Evolutionary conservation across 1,140 invertebrate genomes (phyloP), one percentile per base, ranked within the genome.

Genomic region (Atta texana): DNA sequence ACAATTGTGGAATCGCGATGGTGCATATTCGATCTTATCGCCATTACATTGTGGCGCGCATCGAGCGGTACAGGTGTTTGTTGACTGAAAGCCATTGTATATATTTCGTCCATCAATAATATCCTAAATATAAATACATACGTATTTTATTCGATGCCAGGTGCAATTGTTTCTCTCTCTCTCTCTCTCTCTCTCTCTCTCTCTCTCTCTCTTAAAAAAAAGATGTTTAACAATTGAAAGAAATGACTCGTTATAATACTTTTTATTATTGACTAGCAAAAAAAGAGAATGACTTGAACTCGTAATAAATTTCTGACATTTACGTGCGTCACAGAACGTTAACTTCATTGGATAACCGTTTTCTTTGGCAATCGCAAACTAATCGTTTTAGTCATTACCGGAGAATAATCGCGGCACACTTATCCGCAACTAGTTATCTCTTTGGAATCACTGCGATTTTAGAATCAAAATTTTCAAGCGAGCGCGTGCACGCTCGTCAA

Each of bases 1-100:
- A 49, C 80, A 63, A 63, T 74, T 44, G 80, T 84, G 72, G 28
- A 84, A 84, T 85, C 72, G 72, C 71, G 55, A 89, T 57, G 84
- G 71, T 77, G 88, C 72, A 82, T 63, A 78, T 69, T 80, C 57
- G 88, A 89, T 89, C 63, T 71, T 89, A 89, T 89, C 88, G 39
- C 10, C 18, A 34, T 44, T 44, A 71, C 76, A 57, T 89, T 81
- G 85, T 74, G 53, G 55, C 57, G 55, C 78, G 76, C 31, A 88
- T 88, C 88, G 75, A 18, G 8, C 75, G 24, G 74, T 63, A 86
- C 88, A 89, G 88, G 87, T 89, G 88, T 88, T 28, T 34, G 16
- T 44, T 57, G 44, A 12, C 44, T 74, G 49, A 81, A 55, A 49
- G 24, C 66, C 31, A 88, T 77, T 81, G 31, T 81, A 28, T 66